Percentiles rank a stretch among this genome's conserved stretches.
Conservation (phyloP, 2,113 vertebrate species). For the Calidris pugnax region DNA sequence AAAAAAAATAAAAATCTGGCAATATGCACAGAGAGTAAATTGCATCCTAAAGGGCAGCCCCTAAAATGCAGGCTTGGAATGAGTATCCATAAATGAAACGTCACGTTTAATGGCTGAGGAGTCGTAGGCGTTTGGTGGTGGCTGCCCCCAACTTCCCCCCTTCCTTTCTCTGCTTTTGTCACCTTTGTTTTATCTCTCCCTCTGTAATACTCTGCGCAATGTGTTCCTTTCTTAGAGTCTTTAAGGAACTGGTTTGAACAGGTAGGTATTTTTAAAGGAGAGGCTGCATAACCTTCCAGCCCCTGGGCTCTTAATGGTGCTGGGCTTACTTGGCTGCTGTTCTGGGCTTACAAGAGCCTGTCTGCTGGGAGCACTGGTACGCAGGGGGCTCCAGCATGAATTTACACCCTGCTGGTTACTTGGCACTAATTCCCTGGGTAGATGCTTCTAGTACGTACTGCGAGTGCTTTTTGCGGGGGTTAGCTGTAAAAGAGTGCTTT, state of each 20-base stretch:
- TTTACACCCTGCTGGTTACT: slow-evolving; percentile 1
- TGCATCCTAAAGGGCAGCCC: slow-evolving; percentile 20
- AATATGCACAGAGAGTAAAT: slow-evolving; percentile 15
- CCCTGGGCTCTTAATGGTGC: not conserved
- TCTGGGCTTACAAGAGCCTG: not conserved
- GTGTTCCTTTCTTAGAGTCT: not conserved
- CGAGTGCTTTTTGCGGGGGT: not conserved
- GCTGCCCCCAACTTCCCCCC: not conserved
- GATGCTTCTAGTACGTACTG: not conserved
- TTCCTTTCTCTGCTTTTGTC: not conserved
- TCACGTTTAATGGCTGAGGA: not conserved
- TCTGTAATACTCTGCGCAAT: not conserved
- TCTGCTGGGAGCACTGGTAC: not conserved
- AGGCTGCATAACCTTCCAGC: not conserved
- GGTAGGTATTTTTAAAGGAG: not conserved
- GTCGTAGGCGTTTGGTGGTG: not conserved
- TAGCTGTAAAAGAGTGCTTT: not conserved
- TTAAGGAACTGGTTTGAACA: not conserved
- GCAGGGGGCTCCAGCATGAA: not conserved
- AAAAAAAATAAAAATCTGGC: not conserved
- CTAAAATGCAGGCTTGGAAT: slow-evolving; percentile 5
- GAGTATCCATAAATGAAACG: not conserved
- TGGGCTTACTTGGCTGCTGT: not conserved
- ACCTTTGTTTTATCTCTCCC: not conserved
- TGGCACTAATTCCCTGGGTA: not conserved